Evolutionary conservation across 2,797 vertebrate genomes (phyloP), one percentile per base, ranked within the genome.

Genomic region (Muscicapa striata): DNA sequence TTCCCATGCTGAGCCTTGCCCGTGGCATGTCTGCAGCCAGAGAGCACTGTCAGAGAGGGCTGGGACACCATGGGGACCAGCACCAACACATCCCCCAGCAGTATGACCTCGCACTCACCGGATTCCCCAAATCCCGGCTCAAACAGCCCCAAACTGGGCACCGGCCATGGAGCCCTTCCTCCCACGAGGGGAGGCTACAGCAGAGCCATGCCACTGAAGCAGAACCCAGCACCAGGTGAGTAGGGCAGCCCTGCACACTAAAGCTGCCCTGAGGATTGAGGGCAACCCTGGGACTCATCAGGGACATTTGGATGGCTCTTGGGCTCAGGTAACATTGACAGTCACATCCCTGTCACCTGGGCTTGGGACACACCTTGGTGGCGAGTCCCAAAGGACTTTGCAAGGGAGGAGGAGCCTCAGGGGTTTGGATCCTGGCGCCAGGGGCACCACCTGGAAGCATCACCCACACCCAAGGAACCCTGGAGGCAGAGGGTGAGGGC

Each of bases 1-100:
- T 78, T 96, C 7, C 97, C 98, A 14, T 97, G 98, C 45, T 96
- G 98, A 72, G 96, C 84, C 95, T 98, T 98, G 80, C 97, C 79
- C 0, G 96, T 74, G 16, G 94, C 74, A 8, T 97, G 97, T 79
- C 98, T 98, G 96, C 27, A 89, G 55, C 20, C 94, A 94, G 83
- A 58, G 15, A 51, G 27, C 2, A 30, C 1, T 1, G 0, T 83
- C 66, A 83, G 32, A 45, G n/a, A 40, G 61, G 29, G 32, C 34
- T 32, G 23, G 27, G n/a, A 62, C 61, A 43, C 21, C 5, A 0
- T 4, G 1, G 2, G 52, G 38, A 55, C 32, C 8, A 5, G n/a
- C 0, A 3, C 19, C 0, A 5, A 58, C 40, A 40, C 16, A 9
- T 12, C 5, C 55, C 49, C 26, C 2, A 0, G 55, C 61, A 76